Conservation (phyloP, 2,888 invertebrate genomes). For the Drosophila seclusa region DNA sequence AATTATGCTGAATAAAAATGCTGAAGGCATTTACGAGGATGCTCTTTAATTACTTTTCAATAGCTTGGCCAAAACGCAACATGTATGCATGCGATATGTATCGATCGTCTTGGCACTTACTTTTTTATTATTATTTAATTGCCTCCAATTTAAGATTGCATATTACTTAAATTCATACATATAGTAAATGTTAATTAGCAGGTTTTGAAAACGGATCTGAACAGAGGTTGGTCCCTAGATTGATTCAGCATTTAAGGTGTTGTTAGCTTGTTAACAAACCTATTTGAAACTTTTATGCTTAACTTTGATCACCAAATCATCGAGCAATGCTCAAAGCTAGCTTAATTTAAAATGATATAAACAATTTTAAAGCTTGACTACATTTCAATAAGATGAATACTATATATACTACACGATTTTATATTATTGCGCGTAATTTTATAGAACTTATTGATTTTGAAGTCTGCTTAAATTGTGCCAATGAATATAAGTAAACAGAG, state of each 20-base stretch:
- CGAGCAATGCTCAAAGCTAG: not conserved
- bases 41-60: not conserved
- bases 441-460: slow-evolving; percentile 44
- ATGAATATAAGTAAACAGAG: not conserved
- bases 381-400: not conserved
- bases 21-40: slow-evolving; percentile 4
- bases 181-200: not conserved
- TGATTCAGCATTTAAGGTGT: not conserved
- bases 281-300: not conserved
- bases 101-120: not conserved
- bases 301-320: not conserved
- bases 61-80: not conserved
- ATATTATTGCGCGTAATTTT: not conserved
- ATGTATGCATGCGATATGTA: not conserved
- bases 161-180: not conserved
- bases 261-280: not conserved
- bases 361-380: not conserved
- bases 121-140: not conserved
- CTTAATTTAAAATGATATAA: not conserved
- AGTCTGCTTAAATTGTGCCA: slow-evolving; percentile 32
- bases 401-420: not conserved
- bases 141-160: not conserved
- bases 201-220: not conserved
- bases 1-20: slow-evolving; percentile 16
- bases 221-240: not conserved